Evolutionary conservation across 1,140 invertebrate genomes (phyloP), one percentile per base, ranked within the genome.

Genomic region (Sycobia sp.): DNA sequence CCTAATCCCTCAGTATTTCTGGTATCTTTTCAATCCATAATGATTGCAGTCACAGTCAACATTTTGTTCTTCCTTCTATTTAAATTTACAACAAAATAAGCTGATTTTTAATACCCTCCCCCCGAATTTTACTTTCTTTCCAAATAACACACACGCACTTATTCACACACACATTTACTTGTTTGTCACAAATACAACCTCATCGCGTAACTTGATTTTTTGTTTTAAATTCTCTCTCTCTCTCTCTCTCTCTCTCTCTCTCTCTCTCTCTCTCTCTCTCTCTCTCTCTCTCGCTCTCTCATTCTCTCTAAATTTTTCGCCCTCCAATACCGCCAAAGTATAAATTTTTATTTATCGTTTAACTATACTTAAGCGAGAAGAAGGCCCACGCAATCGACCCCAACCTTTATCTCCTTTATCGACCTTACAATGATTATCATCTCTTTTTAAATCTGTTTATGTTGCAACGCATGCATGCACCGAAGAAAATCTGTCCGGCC

Each of bases 11-110:
- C 38, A 46, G 18, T 54, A 20, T 25, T n/a, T 41, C 56, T 56
- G 25, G 55, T 62, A 34, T 57, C 56, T 32, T 56, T 65, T 69
- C 68, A 54, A 50, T 71, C 69, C 72, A 69, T 75, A 75, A 77
- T 80, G 77, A 80, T 80, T 80, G 78, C 78, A 80, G 78, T 80
- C 78, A 80, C 78, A 80, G 77, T 78, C 68, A 78, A 78, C 70
- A 67, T 69, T 49, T 65, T 51, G 59, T 25, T 36, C 36, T 27
- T 4, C 39, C 46, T 18, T 47, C 55, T 32, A 51, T 58, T 18
- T 29, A 57, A 56, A 47, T 63, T 44, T 59, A 41, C 46, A 54
- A 56, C 46, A 47, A 29, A 59, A 61, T 60, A 41, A 50, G 41
- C 62, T 62, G 41, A 61, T 61, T 55, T 67, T 57, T 51, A n/a